Evolutionary conservation across 2,113 vertebrate species (phyloP).

Genomic region (Campylomormyrus tamandua): DNA sequence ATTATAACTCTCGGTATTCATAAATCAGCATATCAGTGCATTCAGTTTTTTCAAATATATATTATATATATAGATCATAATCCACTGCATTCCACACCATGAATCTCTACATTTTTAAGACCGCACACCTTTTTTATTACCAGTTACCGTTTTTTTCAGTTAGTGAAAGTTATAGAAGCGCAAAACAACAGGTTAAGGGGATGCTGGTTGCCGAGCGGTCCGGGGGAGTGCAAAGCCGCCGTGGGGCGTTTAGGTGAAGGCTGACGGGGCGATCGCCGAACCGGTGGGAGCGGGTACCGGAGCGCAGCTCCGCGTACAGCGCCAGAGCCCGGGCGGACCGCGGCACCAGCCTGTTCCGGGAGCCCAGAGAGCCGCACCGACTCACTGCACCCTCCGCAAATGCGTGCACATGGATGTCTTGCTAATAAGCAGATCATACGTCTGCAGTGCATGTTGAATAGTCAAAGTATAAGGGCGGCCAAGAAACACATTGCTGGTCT

Average conservation of each 20-base stretch:
- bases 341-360: neutral
- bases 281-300: neutral
- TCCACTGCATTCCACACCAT: neutral
- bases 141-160: neutral
- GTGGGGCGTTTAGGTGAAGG: neutral
- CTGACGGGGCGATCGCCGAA: neutral
- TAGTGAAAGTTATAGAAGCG: neutral
- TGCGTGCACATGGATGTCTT: neutral
- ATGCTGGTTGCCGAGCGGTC: neutral
- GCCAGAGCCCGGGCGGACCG: neutral
- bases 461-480: neutral
- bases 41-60: neutral
- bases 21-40: neutral
- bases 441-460: neutral
- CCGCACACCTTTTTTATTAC: neutral
- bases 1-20: neutral
- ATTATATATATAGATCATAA: too few species aligned
- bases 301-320: neutral
- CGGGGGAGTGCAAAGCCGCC: neutral
- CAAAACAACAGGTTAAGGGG: neutral
- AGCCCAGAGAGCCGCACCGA: neutral
- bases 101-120: neutral
- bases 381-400: neutral
- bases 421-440: neutral
- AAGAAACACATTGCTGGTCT: neutral